Conservation (phyloP, 2,797 vertebrate genomes). For the Nothura maculosa region DNA sequence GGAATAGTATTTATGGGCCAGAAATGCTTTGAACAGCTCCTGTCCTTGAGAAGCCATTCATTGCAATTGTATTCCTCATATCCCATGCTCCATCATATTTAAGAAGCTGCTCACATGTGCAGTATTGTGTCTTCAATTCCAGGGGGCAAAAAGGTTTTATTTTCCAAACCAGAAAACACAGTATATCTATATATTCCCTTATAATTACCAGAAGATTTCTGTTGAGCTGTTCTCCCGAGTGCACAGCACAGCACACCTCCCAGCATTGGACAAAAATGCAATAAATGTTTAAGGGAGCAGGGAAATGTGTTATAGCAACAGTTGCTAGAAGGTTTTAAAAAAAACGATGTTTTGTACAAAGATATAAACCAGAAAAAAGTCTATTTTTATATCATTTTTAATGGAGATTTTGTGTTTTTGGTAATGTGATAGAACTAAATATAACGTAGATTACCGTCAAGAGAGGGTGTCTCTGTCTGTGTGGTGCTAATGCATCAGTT, state of each 20-base stretch:
- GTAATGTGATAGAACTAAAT: neutral
- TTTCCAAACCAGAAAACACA: neutral
- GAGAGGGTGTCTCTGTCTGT: neutral
- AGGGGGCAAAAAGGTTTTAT: neutral
- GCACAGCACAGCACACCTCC: neutral
- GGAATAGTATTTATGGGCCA: slow-evolving; percentile 28
- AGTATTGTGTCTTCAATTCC: neutral
- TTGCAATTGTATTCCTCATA: neutral
- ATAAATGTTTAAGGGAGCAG: neutral
- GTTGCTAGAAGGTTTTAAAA: neutral
- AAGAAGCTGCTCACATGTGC: neutral
- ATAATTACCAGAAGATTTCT: neutral
- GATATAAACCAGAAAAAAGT: neutral
- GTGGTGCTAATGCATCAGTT: neutral
- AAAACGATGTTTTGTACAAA: neutral
- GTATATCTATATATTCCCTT: neutral
- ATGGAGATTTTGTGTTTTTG: neutral
- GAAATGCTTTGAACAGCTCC: neutral
- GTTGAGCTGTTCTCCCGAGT: neutral
- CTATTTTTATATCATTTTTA: neutral
- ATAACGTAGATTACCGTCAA: neutral
- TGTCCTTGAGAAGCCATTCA: slow-evolving; percentile 55
- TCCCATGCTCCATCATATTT: neutral
- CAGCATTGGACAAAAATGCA: neutral
- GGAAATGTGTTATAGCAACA: neutral